Conservation (phyloP, 2,888 invertebrate species). For the Drosophila paramelanica region DNA sequence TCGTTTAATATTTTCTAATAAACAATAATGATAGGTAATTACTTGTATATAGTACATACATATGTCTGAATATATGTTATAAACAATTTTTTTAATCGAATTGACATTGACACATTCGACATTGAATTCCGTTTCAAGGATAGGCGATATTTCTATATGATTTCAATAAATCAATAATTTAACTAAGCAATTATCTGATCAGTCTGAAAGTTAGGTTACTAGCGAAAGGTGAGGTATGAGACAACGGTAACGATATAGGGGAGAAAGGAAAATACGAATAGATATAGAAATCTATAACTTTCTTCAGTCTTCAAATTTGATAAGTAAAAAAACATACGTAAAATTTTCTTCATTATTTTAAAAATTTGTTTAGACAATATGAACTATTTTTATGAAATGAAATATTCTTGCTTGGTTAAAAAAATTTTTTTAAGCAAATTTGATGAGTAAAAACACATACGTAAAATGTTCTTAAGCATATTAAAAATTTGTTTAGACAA, state of each 20-base stretch:
- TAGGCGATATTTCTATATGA: slow-evolving; percentile 3
- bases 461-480: too few species aligned
- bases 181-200: not conserved
- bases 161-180: not conserved
- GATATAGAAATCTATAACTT: not conserved
- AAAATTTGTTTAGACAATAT: too few species aligned
- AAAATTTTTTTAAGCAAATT: slow-evolving; percentile 35
- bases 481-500: too few species aligned
- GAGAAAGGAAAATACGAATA: too few species aligned
- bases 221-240: not conserved
- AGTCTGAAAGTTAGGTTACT: not conserved
- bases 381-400: too few species aligned
- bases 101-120: slow-evolving; percentile 39
- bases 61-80: not conserved
- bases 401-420: slow-evolving; percentile 17
- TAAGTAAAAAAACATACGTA: not conserved
- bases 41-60: slow-evolving; percentile 39
- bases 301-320: not conserved
- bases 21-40: slow-evolving; percentile 73
- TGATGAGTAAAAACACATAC: too few species aligned
- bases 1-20: slow-evolving; percentile 43
- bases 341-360: not conserved
- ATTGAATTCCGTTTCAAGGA: slow-evolving; percentile 44
- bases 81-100: slow-evolving; percentile 46
- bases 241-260: too few species aligned